Percentiles rank a stretch among this genome's conserved stretches.
These are phyloP conservation scores for Poecile atricapillus DNA, from an alignment of 2,113 vertebrate genomes.

Conservation along the genomic window DNA sequence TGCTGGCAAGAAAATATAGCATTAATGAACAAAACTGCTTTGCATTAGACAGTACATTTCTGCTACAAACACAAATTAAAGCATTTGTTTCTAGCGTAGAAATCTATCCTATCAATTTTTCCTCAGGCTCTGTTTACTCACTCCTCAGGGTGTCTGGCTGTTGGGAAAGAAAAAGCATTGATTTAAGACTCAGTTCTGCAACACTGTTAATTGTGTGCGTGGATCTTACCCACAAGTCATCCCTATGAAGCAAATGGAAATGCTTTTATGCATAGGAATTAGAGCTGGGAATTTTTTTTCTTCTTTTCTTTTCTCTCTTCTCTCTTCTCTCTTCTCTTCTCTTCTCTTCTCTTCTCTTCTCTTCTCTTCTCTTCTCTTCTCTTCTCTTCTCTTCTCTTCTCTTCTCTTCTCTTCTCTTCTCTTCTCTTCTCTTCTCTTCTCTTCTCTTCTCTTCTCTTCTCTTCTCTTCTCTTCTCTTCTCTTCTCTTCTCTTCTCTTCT, in stretches of 20 bases:
- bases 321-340: fast-evolving
- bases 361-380: too few species aligned
- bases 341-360: fast-evolving
- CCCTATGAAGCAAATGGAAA: background rate
- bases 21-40: background rate
- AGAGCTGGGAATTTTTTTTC: background rate
- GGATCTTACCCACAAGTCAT: background rate
- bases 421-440: fast-evolving
- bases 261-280: background rate
- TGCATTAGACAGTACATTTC: background rate
- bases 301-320: too few species aligned
- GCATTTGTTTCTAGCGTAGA: background rate
- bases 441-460: too few species aligned
- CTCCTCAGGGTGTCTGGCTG: conserved; percentile 3
- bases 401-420: too few species aligned
- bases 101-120: conserved; percentile 9
- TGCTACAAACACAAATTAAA: conserved; percentile 15
- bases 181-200: conserved; percentile 2
- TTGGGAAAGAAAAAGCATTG: background rate
- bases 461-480: fast-evolving
- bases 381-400: too few species aligned
- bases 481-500: too few species aligned
- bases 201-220: conserved; percentile 1
- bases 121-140: background rate
- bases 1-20: background rate